These are phyloP conservation scores for Papilio polytes DNA, from an alignment of 1,140 invertebrate species.

Conservation along the genomic window DNA sequence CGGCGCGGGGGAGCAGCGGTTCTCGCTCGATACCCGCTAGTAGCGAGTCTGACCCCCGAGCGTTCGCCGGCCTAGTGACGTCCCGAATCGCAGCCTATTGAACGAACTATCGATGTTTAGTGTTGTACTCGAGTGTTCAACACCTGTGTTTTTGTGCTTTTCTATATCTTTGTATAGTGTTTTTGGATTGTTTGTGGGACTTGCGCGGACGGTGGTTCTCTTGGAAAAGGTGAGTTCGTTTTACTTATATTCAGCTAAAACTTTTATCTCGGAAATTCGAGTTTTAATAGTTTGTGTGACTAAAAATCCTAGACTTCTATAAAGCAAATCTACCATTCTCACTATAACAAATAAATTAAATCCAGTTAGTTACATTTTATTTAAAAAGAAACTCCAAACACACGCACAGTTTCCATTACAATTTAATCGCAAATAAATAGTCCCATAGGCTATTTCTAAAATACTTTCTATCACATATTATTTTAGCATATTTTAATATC, in stretches of 20 bases:
- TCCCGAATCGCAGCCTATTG: constrained; percentile 49
- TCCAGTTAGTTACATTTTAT: too few species aligned
- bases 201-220: constrained; percentile 41
- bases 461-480: neutral
- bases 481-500: neutral
- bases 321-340: too few species aligned
- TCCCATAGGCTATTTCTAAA: neutral
- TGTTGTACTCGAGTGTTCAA: constrained; percentile 45
- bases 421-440: neutral
- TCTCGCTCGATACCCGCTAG: constrained; percentile 79
- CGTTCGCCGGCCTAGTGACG: constrained; percentile 47
- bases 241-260: neutral
- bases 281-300: neutral
- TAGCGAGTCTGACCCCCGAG: constrained; percentile 62
- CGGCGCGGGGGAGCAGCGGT: constrained; percentile 72
- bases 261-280: neutral
- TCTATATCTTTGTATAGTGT: constrained; percentile 37
- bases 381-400: too few species aligned
- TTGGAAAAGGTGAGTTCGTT: constrained; percentile 49
- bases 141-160: constrained; percentile 45
- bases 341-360: too few species aligned
- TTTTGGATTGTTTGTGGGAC: constrained; percentile 52
- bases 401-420: neutral
- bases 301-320: too few species aligned
- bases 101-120: constrained; percentile 47